Evolutionary conservation across 2,113 vertebrate genomes (phyloP).

Genomic region (Heterotis niloticus): DNA sequence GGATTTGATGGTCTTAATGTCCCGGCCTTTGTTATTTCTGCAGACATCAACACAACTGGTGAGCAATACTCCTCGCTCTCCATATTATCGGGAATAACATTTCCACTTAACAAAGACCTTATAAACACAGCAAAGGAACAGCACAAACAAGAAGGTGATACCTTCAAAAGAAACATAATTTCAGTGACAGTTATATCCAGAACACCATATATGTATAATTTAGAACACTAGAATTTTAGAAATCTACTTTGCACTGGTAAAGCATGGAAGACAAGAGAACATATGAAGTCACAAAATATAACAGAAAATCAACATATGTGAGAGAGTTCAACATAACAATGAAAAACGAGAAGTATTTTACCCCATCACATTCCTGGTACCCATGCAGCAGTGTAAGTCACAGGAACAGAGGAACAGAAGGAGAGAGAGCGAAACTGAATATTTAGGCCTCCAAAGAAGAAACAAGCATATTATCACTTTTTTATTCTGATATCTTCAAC

Average conservation of each 20-base stretch:
- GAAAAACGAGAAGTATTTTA: slow-evolving; percentile 47
- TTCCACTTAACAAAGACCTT: background rate
- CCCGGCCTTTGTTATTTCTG: slow-evolving; percentile 93
- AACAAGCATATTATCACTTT: background rate
- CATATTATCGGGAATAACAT: background rate
- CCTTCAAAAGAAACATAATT: background rate
- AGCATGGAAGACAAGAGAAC: background rate
- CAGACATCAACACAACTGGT: slow-evolving; percentile 33
- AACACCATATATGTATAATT: background rate
- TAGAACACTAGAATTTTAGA: too few relatives aligned
- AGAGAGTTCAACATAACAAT: background rate
- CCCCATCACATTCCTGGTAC: slow-evolving; percentile 71
- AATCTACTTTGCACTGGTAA: background rate
- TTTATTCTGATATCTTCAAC: background rate
- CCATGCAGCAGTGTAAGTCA: slow-evolving; percentile 46
- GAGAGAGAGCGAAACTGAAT: slow-evolving; percentile 13
- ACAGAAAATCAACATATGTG: background rate
- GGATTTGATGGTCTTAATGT: slow-evolving; percentile 99
- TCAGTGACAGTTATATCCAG: background rate
- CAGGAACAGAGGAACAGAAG: slow-evolving; percentile 35
- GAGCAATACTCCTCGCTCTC: background rate
- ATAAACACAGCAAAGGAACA: background rate
- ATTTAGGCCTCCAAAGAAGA: slow-evolving; percentile 23
- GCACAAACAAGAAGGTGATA: background rate
- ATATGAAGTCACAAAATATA: background rate